phyloP scores from a whole-genome alignment of 1,140 invertebrate species.

The Pachypsylla venusta region DNA sequence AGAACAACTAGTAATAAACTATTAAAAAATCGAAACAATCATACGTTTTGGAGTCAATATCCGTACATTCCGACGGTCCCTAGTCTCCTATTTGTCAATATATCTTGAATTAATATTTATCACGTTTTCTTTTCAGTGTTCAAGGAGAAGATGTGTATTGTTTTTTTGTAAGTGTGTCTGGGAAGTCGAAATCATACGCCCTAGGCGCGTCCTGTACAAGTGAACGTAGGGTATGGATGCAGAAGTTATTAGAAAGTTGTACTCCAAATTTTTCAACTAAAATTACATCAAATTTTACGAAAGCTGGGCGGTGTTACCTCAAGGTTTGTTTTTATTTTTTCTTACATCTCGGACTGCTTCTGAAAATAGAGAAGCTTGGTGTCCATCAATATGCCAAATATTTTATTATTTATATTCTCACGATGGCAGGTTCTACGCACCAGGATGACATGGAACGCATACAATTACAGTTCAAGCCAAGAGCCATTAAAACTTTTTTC shows the following conservation, averaged over 20 bases:
- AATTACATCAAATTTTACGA: conserved; percentile 40
- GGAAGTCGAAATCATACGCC: conserved; percentile 34
- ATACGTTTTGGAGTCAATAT: conserved; percentile 25
- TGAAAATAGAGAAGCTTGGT: neutral
- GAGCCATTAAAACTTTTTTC: no score
- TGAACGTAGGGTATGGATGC: conserved; percentile 48
- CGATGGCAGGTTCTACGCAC: no score
- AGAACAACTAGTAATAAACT: conserved; percentile 17
- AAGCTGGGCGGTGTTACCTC: conserved; percentile 49
- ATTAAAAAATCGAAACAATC: conserved; percentile 22
- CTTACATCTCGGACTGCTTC: neutral
- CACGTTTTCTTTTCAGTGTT: conserved; percentile 13
- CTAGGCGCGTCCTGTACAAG: conserved; percentile 38
- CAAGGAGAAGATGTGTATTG: conserved; percentile 41
- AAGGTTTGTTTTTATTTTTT: conserved; percentile 35
- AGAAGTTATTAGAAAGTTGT: conserved; percentile 44
- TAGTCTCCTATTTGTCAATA: conserved; percentile 10
- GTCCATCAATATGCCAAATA: neutral
- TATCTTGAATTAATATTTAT: conserved; percentile 15
- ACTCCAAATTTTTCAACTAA: conserved; percentile 42
- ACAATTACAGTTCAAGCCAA: no score
- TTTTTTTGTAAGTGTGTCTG: conserved; percentile 36
- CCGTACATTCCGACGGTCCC: conserved; percentile 1
- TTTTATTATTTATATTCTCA: conserved; percentile 11
- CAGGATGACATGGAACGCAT: no score